Conservation (phyloP, 2,797 vertebrate genomes). For the Channa striata region DNA sequence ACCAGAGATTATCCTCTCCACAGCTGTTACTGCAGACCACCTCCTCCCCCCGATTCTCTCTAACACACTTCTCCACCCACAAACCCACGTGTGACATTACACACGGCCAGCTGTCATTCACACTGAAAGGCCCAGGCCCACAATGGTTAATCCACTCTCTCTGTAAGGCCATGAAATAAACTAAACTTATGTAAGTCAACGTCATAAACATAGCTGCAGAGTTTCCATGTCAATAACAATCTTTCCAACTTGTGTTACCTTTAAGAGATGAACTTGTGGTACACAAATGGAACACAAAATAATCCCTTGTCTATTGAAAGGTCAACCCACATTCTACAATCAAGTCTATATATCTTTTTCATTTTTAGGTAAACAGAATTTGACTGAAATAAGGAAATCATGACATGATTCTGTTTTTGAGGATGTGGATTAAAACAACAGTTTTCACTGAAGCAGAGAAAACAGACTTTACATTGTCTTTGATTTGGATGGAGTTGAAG, state of each 20-base stretch:
- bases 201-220: neutral
- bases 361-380: too few species aligned
- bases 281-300: slow-evolving; percentile 8
- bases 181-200: slow-evolving; percentile 6
- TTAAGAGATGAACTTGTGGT: slow-evolving; percentile 1
- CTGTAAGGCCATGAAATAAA: neutral
- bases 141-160: neutral
- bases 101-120: slow-evolving; percentile 24
- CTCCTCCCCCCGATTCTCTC: slow-evolving; percentile 21
- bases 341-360: neutral
- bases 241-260: neutral
- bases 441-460: too few species aligned
- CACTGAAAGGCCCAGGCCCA: neutral
- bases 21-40: slow-evolving; percentile 72
- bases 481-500: slow-evolving; percentile 1
- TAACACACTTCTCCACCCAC: slow-evolving; percentile 29
- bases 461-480: neutral
- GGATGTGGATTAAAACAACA: too few species aligned
- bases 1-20: slow-evolving; percentile 77
- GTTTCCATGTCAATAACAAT: neutral
- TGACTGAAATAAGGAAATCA: too few species aligned
- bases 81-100: slow-evolving; percentile 23
- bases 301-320: neutral
- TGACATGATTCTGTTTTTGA: too few species aligned
- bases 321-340: neutral